Evolutionary conservation across 2,113 vertebrate genomes (phyloP), one percentile per base, ranked within the genome.

Genomic region (Eubucco bourcierii): DNA sequence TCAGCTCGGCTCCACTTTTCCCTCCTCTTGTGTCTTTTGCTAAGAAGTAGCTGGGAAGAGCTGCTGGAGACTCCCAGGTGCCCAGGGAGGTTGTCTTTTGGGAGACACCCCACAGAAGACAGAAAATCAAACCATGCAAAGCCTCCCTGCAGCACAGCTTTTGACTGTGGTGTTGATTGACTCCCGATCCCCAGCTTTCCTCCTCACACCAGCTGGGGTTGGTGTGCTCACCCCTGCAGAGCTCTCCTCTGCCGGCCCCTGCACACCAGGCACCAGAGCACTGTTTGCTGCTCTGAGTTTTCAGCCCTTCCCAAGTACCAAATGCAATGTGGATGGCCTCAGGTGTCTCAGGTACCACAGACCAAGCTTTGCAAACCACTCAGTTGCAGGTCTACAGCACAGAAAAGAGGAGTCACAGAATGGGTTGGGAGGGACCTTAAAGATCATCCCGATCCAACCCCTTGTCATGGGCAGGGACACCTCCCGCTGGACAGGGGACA

Each of bases 181-280:
- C 68, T 90, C 85, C 87, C 73, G 76, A 9, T 31, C 39, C 76
- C 67, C 47, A 14, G 10, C 34, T 53, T 78, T 59, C 39, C 65
- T 78, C 50, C 74, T 60, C 4, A 64, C 25, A 50, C 19, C 34
- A 66, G 50, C 24, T 58, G 55, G 55, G 47, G 41, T 29, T 71
- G 44, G 61, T 20, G 61, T 41, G 21, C 3, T 88, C 63, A 61
- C 15, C 73, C 2, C 0, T 28, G 53, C 85, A 75, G 31, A 76
- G 44, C 65, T 86, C 87, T 88, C 84, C 65, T 91, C 65, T 47
- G 41, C 91, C 61, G 68, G 80, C 47, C 68, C 82, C 68, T 9
- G 50, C 87, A 68, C 0, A 2, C 0, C 1, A 90, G 73, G 83
- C 76, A 75, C 5, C 2, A 4, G 0, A 0, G 53, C 61, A 71